Evolutionary conservation across 1,140 invertebrate genomes (phyloP).

Genomic region (Solenopsis invicta): DNA sequence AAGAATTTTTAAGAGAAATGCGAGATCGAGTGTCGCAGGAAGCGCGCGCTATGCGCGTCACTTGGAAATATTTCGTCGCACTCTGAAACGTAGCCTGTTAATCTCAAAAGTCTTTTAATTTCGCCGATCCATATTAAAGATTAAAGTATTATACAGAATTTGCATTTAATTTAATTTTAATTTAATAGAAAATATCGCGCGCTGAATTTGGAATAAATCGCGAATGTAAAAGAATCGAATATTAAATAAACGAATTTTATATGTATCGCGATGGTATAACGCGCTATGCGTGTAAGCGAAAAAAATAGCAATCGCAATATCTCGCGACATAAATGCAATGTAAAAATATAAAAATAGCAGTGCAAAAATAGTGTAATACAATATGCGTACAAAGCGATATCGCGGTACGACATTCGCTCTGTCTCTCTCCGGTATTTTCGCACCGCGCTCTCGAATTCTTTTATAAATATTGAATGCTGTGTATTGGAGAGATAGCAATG

Average conservation of each 20-base stretch:
- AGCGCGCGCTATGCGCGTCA: neutral
- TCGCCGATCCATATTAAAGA: neutral
- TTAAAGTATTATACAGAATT: neutral
- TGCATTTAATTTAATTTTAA: neutral
- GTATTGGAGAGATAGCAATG: slow-evolving; percentile 49
- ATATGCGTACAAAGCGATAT: slow-evolving; percentile 28
- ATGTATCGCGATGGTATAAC: neutral
- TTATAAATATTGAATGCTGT: slow-evolving; percentile 68
- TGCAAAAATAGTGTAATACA: slow-evolving; percentile 50
- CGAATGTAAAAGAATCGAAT: slow-evolving; percentile 23
- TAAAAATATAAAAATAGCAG: slow-evolving; percentile 51
- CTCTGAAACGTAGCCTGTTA: neutral
- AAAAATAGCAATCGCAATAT: slow-evolving; percentile 41
- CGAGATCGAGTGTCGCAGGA: neutral
- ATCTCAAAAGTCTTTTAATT: neutral
- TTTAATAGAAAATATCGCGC: neutral
- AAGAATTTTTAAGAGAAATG: neutral
- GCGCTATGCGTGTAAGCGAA: neutral
- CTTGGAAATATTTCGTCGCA: neutral
- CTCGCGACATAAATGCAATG: slow-evolving; percentile 45
- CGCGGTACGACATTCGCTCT: neutral
- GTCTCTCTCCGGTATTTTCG: slow-evolving; percentile 38
- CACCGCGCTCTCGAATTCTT: slow-evolving; percentile 54
- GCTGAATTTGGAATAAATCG: slow-evolving; percentile 6
- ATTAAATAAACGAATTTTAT: slow-evolving; percentile 40